These are phyloP conservation scores for Mellilla xanthometata DNA, from an alignment of 2,888 invertebrate genomes.

Conservation along the genomic window DNA sequence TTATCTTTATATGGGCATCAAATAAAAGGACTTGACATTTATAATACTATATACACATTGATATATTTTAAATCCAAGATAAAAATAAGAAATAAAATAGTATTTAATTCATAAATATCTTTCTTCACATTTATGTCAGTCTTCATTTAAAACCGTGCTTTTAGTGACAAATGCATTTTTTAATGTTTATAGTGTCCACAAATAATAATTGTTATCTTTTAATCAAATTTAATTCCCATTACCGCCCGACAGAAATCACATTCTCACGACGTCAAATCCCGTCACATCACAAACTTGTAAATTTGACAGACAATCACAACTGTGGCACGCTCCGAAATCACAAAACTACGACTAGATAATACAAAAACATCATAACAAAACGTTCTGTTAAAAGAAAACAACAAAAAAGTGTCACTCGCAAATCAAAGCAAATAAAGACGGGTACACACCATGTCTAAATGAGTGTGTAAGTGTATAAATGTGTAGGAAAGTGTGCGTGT, in stretches of 20 bases:
- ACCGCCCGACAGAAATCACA: constrained; percentile 40
- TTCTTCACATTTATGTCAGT: no score
- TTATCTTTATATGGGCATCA: no score
- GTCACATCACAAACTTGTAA: constrained; percentile 64
- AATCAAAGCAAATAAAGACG: constrained; percentile 72
- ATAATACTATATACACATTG: no score
- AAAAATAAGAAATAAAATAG: no score
- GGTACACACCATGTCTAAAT: constrained; percentile 59
- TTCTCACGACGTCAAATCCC: constrained; percentile 61
- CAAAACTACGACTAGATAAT: constrained; percentile 52
- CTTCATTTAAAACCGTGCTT: no score
- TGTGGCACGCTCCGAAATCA: constrained; percentile 62
- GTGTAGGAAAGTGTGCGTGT: constrained; percentile 43
- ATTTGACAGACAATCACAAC: constrained; percentile 78
- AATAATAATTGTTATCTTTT: constrained; percentile 2
- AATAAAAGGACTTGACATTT: no score
- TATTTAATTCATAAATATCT: no score
- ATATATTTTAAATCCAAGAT: no score
- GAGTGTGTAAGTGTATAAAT: constrained; percentile 50
- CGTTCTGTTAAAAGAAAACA: constrained; percentile 56
- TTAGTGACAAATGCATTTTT: no score
- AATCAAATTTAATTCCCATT: constrained; percentile 31
- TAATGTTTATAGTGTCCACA: no score
- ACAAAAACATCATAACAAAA: constrained; percentile 62
- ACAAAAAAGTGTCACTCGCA: constrained; percentile 70